A percentile compares a stretch with the other conserved stretches of the same genome.
Evolutionary conservation across 2,888 invertebrate genomes (phyloP).

Genomic region (Cordylochernes scorpioides): DNA sequence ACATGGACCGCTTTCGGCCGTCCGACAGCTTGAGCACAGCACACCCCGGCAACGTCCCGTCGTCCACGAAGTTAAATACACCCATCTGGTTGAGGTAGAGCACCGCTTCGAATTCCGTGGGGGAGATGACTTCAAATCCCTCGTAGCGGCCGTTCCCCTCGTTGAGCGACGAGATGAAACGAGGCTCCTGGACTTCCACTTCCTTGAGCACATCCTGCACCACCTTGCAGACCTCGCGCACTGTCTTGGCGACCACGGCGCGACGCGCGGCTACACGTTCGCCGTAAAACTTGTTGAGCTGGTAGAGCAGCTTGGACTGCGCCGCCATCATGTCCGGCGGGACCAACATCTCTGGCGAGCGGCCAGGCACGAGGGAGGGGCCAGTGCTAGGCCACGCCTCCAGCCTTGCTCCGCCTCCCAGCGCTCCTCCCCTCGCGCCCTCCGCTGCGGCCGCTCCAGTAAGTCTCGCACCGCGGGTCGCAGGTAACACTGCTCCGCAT

Average conservation of each 20-base stretch:
- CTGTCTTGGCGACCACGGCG: constrained; percentile 56
- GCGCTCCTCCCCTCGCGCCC: no score
- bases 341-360: constrained; percentile 49
- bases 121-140: constrained; percentile 61
- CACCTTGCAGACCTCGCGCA: constrained; percentile 64
- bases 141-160: constrained; percentile 71
- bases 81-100: constrained; percentile 92
- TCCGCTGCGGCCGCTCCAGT: no score
- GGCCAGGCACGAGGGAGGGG: no score
- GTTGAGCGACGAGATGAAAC: constrained; percentile 58
- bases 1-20: constrained; percentile 84
- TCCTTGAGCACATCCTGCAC: constrained; percentile 83
- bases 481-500: no score
- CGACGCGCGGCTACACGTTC: constrained; percentile 66
- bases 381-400: no score
- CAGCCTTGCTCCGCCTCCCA: no score
- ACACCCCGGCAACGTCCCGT: constrained; percentile 68
- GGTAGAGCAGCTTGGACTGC: constrained; percentile 78
- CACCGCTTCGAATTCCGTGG: constrained; percentile 75
- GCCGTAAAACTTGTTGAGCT: constrained; percentile 74
- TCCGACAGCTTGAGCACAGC: constrained; percentile 73
- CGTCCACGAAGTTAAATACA: constrained; percentile 85
- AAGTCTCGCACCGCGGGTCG: no score
- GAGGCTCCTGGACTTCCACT: constrained; percentile 75
- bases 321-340: constrained; percentile 67